A percentile compares a stretch with the other conserved stretches of the same genome.
Conservation (phyloP, 2,113 vertebrate species). For the Brachirus orientalis region DNA sequence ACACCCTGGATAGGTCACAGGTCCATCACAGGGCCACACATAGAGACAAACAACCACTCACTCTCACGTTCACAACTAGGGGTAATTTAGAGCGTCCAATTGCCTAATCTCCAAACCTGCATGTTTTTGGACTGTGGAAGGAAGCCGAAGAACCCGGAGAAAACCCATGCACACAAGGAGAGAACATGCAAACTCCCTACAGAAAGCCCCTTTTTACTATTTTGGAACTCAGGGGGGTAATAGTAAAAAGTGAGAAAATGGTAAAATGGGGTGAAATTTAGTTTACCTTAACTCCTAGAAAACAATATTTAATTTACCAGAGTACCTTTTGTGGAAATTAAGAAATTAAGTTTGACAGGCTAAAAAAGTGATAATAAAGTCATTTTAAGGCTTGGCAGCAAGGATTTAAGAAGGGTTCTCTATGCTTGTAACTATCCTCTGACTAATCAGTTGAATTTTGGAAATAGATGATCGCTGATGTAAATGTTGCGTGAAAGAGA, state of each 20-base stretch:
- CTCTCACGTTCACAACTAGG: no score
- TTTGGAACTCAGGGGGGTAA: conserved; percentile 11
- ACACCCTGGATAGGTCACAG: no score
- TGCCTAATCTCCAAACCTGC: no score
- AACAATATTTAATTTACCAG: conserved; percentile 63
- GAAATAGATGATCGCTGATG: conserved; percentile 81
- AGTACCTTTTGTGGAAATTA: conserved; percentile 60
- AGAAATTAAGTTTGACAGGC: conserved; percentile 27
- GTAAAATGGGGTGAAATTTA: conserved; percentile 64
- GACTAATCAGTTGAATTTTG: conserved; percentile 82
- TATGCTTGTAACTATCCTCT: conserved; percentile 70
- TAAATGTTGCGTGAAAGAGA: conserved; percentile 85
- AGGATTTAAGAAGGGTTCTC: conserved; percentile 59
- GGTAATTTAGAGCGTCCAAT: no score
- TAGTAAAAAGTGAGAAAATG: conserved; percentile 33
- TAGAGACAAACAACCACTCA: no score
- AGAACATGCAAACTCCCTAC: no score
- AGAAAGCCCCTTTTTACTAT: conserved; percentile 46
- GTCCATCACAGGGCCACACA: no score
- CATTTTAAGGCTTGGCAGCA: conserved; percentile 70
- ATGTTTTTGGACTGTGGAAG: no score
- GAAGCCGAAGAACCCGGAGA: no score
- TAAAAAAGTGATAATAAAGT: conserved; percentile 69
- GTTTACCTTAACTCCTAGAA: conserved; percentile 55
- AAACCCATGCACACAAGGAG: no score